These are phyloP conservation scores for Hyposoter didymator DNA, from an alignment of 2,888 invertebrate species.

Conservation along the genomic window DNA sequence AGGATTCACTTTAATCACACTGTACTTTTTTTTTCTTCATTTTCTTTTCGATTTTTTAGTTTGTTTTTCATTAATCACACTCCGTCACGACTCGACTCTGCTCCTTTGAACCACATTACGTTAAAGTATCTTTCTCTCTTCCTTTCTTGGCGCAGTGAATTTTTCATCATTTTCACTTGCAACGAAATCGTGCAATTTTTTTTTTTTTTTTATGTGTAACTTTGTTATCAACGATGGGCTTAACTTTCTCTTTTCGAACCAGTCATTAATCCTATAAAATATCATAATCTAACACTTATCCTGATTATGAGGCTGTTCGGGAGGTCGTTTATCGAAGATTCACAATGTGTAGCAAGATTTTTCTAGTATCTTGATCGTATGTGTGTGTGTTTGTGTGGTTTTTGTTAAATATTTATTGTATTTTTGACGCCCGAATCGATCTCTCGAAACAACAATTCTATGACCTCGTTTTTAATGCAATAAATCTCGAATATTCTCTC, in stretches of 20 bases:
- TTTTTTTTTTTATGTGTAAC: not conserved
- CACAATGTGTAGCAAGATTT: slow-evolving; percentile 29
- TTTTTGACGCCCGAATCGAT: slow-evolving; percentile 32
- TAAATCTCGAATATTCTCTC: slow-evolving; percentile 1
- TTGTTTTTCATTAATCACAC: not conserved
- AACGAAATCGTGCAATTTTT: slow-evolving; percentile 12
- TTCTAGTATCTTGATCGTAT: not conserved
- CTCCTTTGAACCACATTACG: not conserved
- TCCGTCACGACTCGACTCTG: not conserved
- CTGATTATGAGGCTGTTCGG: slow-evolving; percentile 69
- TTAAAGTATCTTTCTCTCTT: slow-evolving; percentile 3
- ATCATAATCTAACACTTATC: slow-evolving; percentile 73
- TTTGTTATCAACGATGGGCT: not conserved
- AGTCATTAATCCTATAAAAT: slow-evolving; percentile 67
- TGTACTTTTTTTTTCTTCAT: slow-evolving; percentile 57
- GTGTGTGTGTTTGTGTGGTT: too few species aligned
- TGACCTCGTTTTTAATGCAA: not conserved
- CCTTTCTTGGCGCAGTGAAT: slow-evolving; percentile 5
- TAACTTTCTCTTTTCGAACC: slow-evolving; percentile 56
- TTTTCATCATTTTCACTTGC: not conserved
- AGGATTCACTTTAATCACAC: slow-evolving; percentile 72
- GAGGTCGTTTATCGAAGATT: slow-evolving; percentile 16
- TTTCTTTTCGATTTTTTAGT: slow-evolving; percentile 19
- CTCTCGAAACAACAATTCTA: slow-evolving; percentile 4
- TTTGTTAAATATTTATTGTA: not conserved